Evolutionary conservation across 2,113 vertebrate species (phyloP).

Genomic region (Octodon degus): DNA sequence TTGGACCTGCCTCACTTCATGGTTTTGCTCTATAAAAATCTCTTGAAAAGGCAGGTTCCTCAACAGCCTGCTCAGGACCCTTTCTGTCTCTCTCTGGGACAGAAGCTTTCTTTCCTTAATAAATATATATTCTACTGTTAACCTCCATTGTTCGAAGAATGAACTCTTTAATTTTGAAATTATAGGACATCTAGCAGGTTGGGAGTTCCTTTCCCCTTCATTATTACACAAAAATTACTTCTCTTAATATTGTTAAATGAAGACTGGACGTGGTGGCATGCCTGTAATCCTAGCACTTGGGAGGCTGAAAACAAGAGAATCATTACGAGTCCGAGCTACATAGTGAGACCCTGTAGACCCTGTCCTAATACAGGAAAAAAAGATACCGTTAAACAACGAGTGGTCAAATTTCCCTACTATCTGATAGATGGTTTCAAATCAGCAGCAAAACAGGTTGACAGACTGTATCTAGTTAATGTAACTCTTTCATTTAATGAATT

Average conservation of each 20-base stretch:
- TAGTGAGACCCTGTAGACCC: too few species aligned
- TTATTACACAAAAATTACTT: neutral
- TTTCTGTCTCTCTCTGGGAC: neutral
- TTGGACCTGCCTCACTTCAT: neutral
- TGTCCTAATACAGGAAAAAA: too few species aligned
- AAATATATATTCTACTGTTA: neutral
- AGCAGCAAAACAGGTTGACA: neutral
- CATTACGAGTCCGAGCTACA: too few species aligned
- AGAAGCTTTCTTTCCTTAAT: neutral
- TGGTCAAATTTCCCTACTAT: neutral
- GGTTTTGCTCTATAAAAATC: neutral
- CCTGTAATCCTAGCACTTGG: too few species aligned
- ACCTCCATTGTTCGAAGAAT: neutral
- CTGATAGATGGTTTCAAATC: neutral
- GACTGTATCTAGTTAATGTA: neutral
- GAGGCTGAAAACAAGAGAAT: too few species aligned
- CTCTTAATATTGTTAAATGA: slow-evolving; percentile 46
- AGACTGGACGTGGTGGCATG: too few species aligned
- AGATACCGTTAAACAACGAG: neutral
- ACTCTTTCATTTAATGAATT: neutral
- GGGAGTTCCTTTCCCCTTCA: neutral
- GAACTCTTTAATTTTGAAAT: neutral
- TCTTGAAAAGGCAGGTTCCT: neutral
- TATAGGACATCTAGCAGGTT: neutral
- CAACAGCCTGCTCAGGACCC: neutral